phyloP scores from a whole-genome alignment of 2,113 vertebrate genomes.

The Spheniscus mendiculus region DNA sequence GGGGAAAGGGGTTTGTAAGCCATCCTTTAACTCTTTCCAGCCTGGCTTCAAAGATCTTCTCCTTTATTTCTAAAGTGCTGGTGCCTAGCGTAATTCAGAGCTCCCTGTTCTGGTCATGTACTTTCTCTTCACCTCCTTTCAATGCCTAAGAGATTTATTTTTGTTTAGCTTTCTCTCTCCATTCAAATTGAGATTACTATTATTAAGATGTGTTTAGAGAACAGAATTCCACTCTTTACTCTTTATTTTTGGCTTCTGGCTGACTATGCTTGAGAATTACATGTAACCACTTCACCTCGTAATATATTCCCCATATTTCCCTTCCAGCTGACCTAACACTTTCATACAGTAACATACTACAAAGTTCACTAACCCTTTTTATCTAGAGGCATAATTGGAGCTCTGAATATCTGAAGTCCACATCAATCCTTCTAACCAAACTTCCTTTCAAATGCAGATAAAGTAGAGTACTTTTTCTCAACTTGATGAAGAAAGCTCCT shows the following conservation, averaged over 20 bases:
- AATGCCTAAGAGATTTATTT: conserved; percentile 29
- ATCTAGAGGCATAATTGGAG: conserved; percentile 18
- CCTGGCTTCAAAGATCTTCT: not conserved
- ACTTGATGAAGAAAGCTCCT: not conserved
- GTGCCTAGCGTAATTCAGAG: not conserved
- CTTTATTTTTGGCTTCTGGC: conserved; percentile 43
- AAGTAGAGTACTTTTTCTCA: not conserved
- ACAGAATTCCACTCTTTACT: conserved; percentile 22
- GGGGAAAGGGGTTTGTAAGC: not conserved
- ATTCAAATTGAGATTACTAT: conserved; percentile 45
- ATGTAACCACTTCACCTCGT: conserved; percentile 58
- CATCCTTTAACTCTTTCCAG: not conserved
- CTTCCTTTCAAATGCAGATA: conserved; percentile 65
- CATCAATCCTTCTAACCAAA: conserved; percentile 51
- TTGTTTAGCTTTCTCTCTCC: conserved; percentile 38
- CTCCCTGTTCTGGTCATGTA: not conserved
- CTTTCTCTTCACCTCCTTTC: conserved; percentile 12
- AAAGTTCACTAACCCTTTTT: conserved; percentile 56
- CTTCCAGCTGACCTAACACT: conserved; percentile 58
- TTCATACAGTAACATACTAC: conserved; percentile 61
- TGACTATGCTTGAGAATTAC: conserved; percentile 41
- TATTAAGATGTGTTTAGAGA: conserved; percentile 41
- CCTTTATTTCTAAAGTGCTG: not conserved
- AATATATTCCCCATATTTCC: conserved; percentile 48
- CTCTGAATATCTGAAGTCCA: conserved; percentile 26